Conservation (phyloP, 2,113 vertebrate genomes). For the Aegithalos caudatus region DNA sequence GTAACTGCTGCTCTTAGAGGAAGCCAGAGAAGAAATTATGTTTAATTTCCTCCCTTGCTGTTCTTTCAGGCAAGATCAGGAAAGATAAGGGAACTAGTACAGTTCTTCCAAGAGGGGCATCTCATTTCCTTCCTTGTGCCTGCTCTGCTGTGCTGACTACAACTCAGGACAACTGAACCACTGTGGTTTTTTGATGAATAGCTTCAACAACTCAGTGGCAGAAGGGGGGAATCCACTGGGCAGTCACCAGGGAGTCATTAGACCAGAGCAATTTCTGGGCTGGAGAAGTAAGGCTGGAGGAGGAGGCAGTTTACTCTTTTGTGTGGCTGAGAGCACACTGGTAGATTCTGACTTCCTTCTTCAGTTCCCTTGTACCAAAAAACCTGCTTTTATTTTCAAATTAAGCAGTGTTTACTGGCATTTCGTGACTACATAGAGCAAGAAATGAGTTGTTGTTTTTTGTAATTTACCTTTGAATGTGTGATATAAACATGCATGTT, state of each 20-base stretch:
- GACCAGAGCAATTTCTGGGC: background rate
- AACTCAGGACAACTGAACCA: background rate
- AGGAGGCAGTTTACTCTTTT: background rate
- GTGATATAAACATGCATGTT: background rate
- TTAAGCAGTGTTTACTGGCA: rapidly evolving
- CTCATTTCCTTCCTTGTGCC: background rate
- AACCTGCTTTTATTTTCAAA: background rate
- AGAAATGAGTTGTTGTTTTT: background rate
- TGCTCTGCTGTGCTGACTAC: background rate
- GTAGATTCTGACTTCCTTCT: background rate
- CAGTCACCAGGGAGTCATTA: background rate
- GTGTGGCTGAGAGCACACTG: background rate
- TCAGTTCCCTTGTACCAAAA: background rate
- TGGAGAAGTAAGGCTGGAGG: background rate
- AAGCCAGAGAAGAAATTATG: background rate
- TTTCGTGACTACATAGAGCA: background rate
- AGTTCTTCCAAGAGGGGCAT: background rate
- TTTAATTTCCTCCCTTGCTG: background rate
- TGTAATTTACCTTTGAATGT: background rate
- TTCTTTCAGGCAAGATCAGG: background rate
- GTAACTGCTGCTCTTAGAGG: background rate
- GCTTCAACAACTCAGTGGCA: background rate
- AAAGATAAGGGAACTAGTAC: background rate
- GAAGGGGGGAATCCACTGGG: background rate
- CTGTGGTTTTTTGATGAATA: background rate